These are phyloP conservation scores for Habropoda laboriosa DNA, from an alignment of 1,140 invertebrate species.

Conservation along the genomic window DNA sequence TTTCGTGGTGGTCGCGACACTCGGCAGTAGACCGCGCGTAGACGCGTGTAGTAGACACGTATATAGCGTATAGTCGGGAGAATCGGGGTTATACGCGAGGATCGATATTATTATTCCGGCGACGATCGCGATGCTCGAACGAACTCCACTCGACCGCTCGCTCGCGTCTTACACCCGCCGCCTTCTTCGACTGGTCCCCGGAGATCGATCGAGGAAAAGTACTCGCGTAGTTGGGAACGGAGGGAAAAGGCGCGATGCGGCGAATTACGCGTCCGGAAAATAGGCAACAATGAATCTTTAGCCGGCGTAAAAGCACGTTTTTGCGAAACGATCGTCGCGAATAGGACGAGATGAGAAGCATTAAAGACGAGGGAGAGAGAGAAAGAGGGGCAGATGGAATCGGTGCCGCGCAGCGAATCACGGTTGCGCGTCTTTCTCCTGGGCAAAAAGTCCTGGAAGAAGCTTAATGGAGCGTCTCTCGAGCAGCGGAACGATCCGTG, in stretches of 20 bases:
- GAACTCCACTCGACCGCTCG: not conserved
- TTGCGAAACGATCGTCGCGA: not conserved
- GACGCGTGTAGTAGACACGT: slow-evolving; percentile 22
- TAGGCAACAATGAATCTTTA: slow-evolving; percentile 9
- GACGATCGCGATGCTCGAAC: slow-evolving; percentile 28
- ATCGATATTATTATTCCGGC: slow-evolving; percentile 41
- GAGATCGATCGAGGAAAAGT: not conserved
- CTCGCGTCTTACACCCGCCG: no score
- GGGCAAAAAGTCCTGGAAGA: slow-evolving; percentile 34
- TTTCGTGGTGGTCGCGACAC: slow-evolving; percentile 32
- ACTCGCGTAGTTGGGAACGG: not conserved
- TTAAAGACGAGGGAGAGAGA: not conserved
- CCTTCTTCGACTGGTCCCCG: not conserved
- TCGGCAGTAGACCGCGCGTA: slow-evolving; percentile 19
- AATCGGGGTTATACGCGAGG: slow-evolving; percentile 36
- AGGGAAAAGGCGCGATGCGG: not conserved
- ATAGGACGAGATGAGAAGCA: no score
- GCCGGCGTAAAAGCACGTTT: not conserved
- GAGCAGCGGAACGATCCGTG: slow-evolving; percentile 20
- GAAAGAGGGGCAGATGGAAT: slow-evolving; percentile 32
- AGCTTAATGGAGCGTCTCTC: slow-evolving; percentile 50
- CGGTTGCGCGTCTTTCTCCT: slow-evolving; percentile 24
- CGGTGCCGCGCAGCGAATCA: slow-evolving; percentile 31
- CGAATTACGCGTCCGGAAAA: slow-evolving; percentile 8
- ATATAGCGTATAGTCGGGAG: not conserved